Conservation (phyloP, 2,888 invertebrate species). For the Cancer borealis region DNA sequence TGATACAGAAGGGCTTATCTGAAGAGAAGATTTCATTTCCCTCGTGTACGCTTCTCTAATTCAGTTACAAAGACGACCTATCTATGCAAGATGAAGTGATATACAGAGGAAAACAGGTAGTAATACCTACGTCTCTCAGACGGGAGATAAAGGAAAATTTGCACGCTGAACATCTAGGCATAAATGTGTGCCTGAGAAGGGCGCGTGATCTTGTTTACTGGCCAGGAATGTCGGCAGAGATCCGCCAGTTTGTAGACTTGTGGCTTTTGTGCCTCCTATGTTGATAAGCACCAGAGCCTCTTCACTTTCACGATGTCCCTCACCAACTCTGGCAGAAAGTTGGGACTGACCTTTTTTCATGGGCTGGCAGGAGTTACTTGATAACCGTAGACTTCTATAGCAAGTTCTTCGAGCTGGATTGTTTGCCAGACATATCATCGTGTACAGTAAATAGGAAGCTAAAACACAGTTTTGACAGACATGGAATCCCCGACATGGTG, state of each 20-base stretch:
- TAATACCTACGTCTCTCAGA: neutral
- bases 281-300: neutral
- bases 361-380: neutral
- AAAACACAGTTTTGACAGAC: neutral
- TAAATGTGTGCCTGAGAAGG: neutral
- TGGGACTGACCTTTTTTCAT: neutral
- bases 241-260: constrained; percentile 27
- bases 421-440: constrained; percentile 24
- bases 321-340: constrained; percentile 33
- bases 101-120: neutral
- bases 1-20: constrained; percentile 9
- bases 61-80: neutral
- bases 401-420: constrained; percentile 39
- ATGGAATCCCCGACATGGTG: constrained; percentile 16
- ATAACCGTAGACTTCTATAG: constrained; percentile 31
- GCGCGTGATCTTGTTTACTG: constrained; percentile 30
- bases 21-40: neutral
- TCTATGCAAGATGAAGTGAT: constrained; percentile 43
- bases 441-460: neutral
- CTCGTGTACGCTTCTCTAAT: neutral
- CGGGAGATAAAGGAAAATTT: neutral
- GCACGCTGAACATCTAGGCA: constrained; percentile 36
- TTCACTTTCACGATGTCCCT: neutral
- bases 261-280: constrained; percentile 37
- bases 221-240: constrained; percentile 49